phyloP scores from a whole-genome alignment of 2,888 invertebrate genomes.

The Crossocerus cetratus region DNA sequence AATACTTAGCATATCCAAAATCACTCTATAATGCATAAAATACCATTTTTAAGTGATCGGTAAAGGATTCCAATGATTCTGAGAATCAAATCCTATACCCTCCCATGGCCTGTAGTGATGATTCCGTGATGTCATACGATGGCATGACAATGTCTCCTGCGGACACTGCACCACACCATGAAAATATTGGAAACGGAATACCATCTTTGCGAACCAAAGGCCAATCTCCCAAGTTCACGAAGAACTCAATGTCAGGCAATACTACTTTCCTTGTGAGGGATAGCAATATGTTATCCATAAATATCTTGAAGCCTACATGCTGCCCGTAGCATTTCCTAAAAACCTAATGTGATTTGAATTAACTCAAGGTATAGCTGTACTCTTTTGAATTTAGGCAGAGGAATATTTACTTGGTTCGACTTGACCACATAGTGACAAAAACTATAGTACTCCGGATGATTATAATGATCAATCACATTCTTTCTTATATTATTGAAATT shows the following conservation, averaged over 20 bases:
- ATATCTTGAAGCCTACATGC: conserved; percentile 97
- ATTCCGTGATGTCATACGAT: conserved; percentile 96
- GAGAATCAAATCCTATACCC: conserved; percentile 79
- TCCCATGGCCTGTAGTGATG: conserved; percentile 95
- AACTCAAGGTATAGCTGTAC: conserved; percentile 13
- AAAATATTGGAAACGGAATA: conserved; percentile 88
- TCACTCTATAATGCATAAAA: conserved; percentile 81
- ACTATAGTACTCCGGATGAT: conserved; percentile 88
- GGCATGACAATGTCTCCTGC: conserved; percentile 94
- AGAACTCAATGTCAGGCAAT: conserved; percentile 92
- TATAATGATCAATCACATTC: conserved; percentile 84
- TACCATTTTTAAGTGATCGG: conserved; percentile 15
- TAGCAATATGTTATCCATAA: conserved; percentile 91
- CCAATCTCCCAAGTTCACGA: conserved; percentile 97
- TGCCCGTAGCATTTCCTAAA: conserved; percentile 94
- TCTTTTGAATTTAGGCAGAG: neutral
- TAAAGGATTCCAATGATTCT: conserved; percentile 6
- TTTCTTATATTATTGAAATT: conserved; percentile 84
- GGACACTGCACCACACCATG: conserved; percentile 96
- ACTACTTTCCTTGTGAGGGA: conserved; percentile 88
- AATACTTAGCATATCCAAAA: conserved; percentile 92
- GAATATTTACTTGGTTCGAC: conserved; percentile 80
- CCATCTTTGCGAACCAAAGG: conserved; percentile 84
- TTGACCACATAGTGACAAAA: conserved; percentile 94
- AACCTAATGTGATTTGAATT: conserved; percentile 76